A percentile compares a stretch with the other conserved stretches of the same genome.
Conservation (phyloP, 2,888 invertebrate species). For the Rosalia funebris region DNA sequence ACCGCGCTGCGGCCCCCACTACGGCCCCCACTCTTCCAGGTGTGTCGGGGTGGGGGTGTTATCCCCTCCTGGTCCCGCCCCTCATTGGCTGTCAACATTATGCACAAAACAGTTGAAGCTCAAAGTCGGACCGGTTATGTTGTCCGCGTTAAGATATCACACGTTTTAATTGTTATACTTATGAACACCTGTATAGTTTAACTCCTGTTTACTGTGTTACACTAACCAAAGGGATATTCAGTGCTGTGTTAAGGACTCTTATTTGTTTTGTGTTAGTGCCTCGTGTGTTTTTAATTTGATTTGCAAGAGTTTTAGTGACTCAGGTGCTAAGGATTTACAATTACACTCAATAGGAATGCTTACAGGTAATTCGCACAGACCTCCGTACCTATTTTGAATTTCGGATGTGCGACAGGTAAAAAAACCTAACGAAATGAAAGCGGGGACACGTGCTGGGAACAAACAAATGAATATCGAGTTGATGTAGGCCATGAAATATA, state of each 20-base stretch:
- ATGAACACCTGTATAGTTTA: constrained; percentile 45
- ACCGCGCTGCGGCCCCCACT: constrained; percentile 58
- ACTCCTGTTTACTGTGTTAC: constrained; percentile 45
- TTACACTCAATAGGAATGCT: constrained; percentile 56
- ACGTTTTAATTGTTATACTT: constrained; percentile 55
- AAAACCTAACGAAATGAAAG: neutral
- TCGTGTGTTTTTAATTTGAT: constrained; percentile 48
- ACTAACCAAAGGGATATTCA: constrained; percentile 43
- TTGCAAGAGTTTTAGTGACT: constrained; percentile 50
- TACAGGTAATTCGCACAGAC: constrained; percentile 54
- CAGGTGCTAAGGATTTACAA: constrained; percentile 56
- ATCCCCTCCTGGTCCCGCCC: constrained; percentile 64
- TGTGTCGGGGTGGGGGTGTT: constrained; percentile 59
- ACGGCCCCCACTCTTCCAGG: constrained; percentile 47
- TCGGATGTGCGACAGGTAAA: constrained; percentile 12
- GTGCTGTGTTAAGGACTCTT: constrained; percentile 54
- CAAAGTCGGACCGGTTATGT: constrained; percentile 63
- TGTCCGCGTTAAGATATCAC: constrained; percentile 61
- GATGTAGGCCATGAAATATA: constrained; percentile 1
- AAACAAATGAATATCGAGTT: neutral
- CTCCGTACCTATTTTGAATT: constrained; percentile 30
- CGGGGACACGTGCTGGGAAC: constrained; percentile 16
- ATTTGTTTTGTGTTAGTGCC: constrained; percentile 52
- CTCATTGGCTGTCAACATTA: constrained; percentile 65
- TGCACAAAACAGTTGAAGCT: constrained; percentile 65